phyloP scores from a whole-genome alignment of 1,140 invertebrate species.

The Formica selysi region DNA sequence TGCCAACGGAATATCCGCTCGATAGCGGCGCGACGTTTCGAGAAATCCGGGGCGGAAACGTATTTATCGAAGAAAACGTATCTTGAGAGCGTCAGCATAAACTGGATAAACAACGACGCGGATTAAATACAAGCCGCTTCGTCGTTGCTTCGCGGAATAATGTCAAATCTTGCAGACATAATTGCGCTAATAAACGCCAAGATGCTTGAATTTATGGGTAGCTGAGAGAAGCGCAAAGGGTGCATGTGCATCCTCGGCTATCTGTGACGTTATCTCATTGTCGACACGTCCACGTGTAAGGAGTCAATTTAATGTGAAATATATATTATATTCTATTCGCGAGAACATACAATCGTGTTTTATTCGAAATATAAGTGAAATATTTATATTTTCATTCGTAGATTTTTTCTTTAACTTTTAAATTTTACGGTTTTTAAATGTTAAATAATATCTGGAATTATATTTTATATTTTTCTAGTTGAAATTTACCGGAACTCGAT shows the following conservation, averaged over 20 bases:
- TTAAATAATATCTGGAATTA: background rate
- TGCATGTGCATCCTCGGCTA: background rate
- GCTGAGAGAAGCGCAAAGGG: background rate
- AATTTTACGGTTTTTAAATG: background rate
- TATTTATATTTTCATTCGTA: background rate
- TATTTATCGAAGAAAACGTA: constrained; percentile 60
- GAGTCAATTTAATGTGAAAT: background rate
- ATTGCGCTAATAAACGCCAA: constrained; percentile 14
- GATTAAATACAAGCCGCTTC: constrained; percentile 20
- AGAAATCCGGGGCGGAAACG: constrained; percentile 41
- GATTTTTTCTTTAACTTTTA: background rate
- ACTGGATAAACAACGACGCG: constrained; percentile 48
- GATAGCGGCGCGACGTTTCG: constrained; percentile 55
- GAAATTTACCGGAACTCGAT: background rate
- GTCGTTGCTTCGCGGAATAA: constrained; percentile 20
- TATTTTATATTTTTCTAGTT: background rate
- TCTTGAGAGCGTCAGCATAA: constrained; percentile 38
- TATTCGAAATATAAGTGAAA: background rate
- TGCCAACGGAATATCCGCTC: constrained; percentile 36
- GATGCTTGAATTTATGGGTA: background rate
- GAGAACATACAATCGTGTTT: background rate
- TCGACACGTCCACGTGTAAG: too few species aligned
- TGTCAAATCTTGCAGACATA: constrained; percentile 14
- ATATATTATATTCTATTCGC: background rate
- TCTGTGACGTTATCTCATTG: background rate